Evolutionary conservation across 1,140 invertebrate species (phyloP).

Genomic region (Adoxophyes honmai): DNA sequence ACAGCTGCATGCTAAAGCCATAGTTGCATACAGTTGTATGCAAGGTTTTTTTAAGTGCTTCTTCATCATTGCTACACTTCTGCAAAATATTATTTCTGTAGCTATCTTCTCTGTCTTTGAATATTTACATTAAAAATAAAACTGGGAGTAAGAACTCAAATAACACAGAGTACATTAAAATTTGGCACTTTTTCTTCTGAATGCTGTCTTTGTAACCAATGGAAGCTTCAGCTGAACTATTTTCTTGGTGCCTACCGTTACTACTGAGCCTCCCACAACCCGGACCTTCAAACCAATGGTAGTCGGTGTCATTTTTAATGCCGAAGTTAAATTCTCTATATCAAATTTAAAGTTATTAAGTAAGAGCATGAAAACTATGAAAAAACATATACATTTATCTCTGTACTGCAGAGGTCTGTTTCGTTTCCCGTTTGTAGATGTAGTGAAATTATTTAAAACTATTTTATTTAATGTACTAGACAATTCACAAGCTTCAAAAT

Average conservation of each 20-base stretch:
- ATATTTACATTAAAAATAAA: no score
- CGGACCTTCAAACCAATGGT: conserved; percentile 38
- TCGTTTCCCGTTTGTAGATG: conserved; percentile 32
- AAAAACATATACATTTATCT: conserved; percentile 56
- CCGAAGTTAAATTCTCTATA: conserved; percentile 39
- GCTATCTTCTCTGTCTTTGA: no score
- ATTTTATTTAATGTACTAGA: conserved; percentile 50
- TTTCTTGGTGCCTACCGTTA: conserved; percentile 36
- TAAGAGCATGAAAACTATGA: conserved; percentile 51
- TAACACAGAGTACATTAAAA: conserved; percentile 46
- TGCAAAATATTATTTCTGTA: no score
- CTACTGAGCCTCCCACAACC: conserved; percentile 44
- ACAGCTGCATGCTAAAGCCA: no score
- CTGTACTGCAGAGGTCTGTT: conserved; percentile 43
- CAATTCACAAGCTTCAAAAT: conserved; percentile 32
- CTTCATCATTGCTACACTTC: no score
- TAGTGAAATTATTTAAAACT: conserved; percentile 44
- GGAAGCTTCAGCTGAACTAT: conserved; percentile 51
- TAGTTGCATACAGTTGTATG: no score
- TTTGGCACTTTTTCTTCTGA: conserved; percentile 44
- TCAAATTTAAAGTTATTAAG: conserved; percentile 56
- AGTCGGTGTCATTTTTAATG: conserved; percentile 36
- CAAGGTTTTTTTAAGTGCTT: no score
- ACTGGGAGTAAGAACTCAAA: no score
- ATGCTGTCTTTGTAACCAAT: conserved; percentile 33